These are phyloP conservation scores for Leptinotarsa juncta DNA, from an alignment of 2,888 invertebrate genomes.

Conservation along the genomic window DNA sequence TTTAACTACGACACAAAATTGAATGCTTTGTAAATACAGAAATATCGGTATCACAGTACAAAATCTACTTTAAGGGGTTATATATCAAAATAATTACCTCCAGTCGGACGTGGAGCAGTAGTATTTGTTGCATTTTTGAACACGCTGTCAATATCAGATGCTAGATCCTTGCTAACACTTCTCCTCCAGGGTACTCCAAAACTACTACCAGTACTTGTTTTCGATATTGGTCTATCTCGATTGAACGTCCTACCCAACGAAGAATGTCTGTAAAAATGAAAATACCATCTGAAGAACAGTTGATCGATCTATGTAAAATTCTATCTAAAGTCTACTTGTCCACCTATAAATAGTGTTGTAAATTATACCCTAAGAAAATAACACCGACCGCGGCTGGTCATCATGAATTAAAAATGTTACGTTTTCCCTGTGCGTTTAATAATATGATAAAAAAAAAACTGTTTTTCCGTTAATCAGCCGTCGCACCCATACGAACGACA, in stretches of 20 bases:
- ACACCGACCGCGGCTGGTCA: too few relatives aligned
- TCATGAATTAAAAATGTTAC: too few relatives aligned
- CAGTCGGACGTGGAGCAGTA: slow-evolving; percentile 71
- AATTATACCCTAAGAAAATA: too few relatives aligned
- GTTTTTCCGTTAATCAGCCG: too few relatives aligned
- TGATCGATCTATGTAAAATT: not conserved
- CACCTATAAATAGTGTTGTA: not conserved
- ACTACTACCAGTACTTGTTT: slow-evolving; percentile 50
- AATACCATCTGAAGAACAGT: not conserved
- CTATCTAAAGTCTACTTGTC: not conserved
- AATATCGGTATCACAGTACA: slow-evolving; percentile 38
- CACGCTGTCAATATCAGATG: slow-evolving; percentile 80
- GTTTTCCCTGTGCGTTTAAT: too few relatives aligned
- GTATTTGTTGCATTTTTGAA: slow-evolving; percentile 71
- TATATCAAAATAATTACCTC: slow-evolving; percentile 71
- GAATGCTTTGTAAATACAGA: slow-evolving; percentile 20
- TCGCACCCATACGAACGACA: too few relatives aligned
- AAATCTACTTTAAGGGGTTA: slow-evolving; percentile 37
- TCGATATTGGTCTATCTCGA: slow-evolving; percentile 57
- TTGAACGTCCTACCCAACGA: slow-evolving; percentile 65
- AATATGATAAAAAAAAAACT: too few relatives aligned
- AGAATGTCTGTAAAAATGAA: slow-evolving; percentile 60
- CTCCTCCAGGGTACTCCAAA: slow-evolving; percentile 71
- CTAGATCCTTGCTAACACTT: slow-evolving; percentile 75
- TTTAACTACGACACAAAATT: slow-evolving; percentile 43